phyloP scores from a whole-genome alignment of 2,113 vertebrate species.

The Pelobates fuscus region DNA sequence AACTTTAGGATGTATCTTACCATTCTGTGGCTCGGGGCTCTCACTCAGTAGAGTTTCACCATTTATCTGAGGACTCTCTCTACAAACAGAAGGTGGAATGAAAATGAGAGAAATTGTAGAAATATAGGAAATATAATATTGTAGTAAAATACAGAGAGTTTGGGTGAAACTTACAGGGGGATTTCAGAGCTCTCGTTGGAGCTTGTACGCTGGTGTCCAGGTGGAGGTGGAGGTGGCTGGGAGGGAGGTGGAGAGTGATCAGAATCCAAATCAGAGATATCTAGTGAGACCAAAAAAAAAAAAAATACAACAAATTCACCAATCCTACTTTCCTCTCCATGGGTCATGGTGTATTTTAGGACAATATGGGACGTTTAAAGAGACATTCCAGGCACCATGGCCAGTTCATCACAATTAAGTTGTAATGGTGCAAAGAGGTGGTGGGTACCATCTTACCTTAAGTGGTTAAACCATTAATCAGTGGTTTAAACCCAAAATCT shows the following conservation, averaged over 20 bases:
- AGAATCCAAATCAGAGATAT: slow-evolving; percentile 84
- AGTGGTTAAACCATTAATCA: too few relatives aligned
- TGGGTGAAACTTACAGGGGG: slow-evolving; percentile 52
- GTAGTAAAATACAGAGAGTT: too few relatives aligned
- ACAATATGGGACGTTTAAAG: too few relatives aligned
- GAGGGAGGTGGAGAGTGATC: slow-evolving; percentile 61
- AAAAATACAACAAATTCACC: neutral
- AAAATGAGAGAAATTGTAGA: neutral
- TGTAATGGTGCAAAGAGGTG: too few relatives aligned
- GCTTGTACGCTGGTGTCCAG: slow-evolving; percentile 49
- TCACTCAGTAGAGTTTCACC: neutral
- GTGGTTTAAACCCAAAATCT: too few relatives aligned
- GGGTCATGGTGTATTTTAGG: too few relatives aligned
- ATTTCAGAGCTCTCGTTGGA: slow-evolving; percentile 41
- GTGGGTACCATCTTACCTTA: too few relatives aligned
- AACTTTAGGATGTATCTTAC: slow-evolving; percentile 12
- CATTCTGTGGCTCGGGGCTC: neutral
- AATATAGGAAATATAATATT: neutral
- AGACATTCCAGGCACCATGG: too few relatives aligned
- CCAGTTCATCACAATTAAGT: too few relatives aligned
- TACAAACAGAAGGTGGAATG: neutral
- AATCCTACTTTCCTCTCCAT: too few relatives aligned
- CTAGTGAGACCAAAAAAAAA: slow-evolving; percentile 62
- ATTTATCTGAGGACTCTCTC: slow-evolving; percentile 7
- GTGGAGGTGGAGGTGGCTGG: slow-evolving; percentile 52